Conservation (phyloP, 1,140 invertebrate genomes). For the Drosophila hydei region DNA sequence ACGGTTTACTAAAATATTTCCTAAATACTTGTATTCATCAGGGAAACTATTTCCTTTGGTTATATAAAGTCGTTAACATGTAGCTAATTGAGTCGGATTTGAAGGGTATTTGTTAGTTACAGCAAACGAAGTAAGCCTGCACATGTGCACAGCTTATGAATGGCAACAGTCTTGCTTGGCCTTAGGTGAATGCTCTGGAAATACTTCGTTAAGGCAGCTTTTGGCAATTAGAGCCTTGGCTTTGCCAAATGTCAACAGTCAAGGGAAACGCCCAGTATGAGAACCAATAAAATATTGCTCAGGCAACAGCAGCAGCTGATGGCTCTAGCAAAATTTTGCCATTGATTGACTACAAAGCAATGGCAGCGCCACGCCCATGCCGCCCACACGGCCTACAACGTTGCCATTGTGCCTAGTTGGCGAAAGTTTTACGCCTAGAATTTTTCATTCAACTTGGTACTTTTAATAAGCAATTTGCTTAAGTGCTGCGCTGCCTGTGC, state of each 20-base stretch:
- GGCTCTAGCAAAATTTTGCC: conserved; percentile 48
- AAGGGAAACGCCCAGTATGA: conserved; percentile 50
- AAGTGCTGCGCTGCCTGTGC: conserved; percentile 59
- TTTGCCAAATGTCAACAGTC: conserved; percentile 43
- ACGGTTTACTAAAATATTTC: too few relatives aligned
- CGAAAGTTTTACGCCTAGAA: conserved; percentile 48
- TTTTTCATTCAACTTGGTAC: conserved; percentile 48
- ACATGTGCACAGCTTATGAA: conserved; percentile 3
- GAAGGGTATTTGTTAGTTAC: not conserved
- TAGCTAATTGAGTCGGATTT: not conserved
- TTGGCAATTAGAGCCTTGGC: conserved; percentile 43
- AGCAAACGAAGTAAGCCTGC: too few relatives aligned
- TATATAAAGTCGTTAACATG: too few relatives aligned
- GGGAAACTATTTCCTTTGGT: too few relatives aligned
- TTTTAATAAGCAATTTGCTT: conserved; percentile 81
- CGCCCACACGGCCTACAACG: not conserved
- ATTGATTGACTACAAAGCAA: conserved; percentile 68
- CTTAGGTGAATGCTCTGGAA: conserved; percentile 20
- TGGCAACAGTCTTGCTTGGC: not conserved
- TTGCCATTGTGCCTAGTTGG: conserved; percentile 28
- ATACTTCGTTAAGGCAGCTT: conserved; percentile 39
- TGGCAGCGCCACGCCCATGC: conserved; percentile 10
- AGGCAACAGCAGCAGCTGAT: conserved; percentile 46
- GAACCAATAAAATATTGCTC: conserved; percentile 63
- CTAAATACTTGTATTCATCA: too few relatives aligned